A percentile compares a stretch with the other conserved stretches of the same genome.
Evolutionary conservation across 1,140 invertebrate species (phyloP).

Genomic region (Drusus annulatus): DNA sequence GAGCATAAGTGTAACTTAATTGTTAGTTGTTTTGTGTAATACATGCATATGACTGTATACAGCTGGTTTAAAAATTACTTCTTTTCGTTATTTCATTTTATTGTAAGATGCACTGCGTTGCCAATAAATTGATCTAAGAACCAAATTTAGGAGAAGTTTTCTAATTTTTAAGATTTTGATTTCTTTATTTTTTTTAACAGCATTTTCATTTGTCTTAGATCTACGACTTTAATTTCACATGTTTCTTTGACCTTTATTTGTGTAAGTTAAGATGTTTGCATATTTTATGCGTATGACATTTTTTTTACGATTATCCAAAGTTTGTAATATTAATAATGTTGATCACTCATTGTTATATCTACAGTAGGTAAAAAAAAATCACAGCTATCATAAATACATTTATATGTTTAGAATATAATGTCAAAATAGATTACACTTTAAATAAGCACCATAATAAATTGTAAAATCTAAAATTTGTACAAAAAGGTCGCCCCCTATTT

Average conservation of each 20-base stretch:
- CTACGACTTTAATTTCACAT: not conserved
- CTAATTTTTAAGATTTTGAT: slow-evolving; percentile 20
- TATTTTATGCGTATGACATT: slow-evolving; percentile 29
- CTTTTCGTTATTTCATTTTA: slow-evolving; percentile 13
- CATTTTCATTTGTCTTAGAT: slow-evolving; percentile 5
- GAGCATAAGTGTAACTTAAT: slow-evolving; percentile 11
- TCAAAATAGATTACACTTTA: not conserved
- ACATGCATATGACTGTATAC: slow-evolving; percentile 16
- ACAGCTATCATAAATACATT: not conserved
- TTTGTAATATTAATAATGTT: not conserved
- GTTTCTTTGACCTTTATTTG: slow-evolving; percentile 2
- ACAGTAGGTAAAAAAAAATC: not conserved
- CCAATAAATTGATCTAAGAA: slow-evolving; percentile 14
- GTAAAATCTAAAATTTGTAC: not conserved
- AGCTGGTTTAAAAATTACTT: not conserved
- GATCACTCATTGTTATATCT: not conserved
- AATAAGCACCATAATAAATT: not conserved
- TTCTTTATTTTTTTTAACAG: not conserved
- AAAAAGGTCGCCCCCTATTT: not conserved
- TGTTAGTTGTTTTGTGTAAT: slow-evolving; percentile 42
- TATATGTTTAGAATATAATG: not conserved
- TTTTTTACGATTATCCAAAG: not conserved
- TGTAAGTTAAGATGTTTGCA: not conserved
- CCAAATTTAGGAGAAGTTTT: slow-evolving; percentile 27
- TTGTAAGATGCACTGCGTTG: slow-evolving; percentile 23